Base-by-base conservation (phyloP, 2,797 vertebrate species). In the Rhynchotus rufescens region DNA sequence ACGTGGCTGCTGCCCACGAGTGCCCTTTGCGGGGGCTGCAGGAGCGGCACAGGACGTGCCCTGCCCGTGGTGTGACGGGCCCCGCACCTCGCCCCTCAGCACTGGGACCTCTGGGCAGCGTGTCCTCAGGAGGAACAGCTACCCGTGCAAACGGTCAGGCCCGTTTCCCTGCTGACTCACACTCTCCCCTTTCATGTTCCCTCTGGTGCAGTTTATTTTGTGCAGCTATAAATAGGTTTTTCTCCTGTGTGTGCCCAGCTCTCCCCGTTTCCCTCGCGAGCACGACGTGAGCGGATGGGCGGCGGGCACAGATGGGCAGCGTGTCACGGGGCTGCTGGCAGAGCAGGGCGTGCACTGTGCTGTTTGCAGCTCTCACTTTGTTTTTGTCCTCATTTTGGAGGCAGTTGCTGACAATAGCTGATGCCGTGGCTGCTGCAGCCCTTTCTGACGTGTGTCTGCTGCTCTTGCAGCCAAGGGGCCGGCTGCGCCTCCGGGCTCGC, bases 141-240 rank as follows among this genome's bases (percentile, higher is more conserved):
- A 61, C 61, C 42, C 86, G 79, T 3, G 10, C 45, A 38, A 75
- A 82, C 65, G 77, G 75, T 84, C 79, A 89, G 57, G 59, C 59
- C 30, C 30, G 3, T 69, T 74, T 84, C 73, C 25, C 80, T 75
- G 67, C 77, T 95, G 86, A 93, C 77, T 84, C 83, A 83, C 86
- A 19, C 28, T 71, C 72, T 85, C 85, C 52, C 75, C 91, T 91
- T 84, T 86, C 86, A 85, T 95, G 84, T 72, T 89, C 60, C 88
- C 56, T 84, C 85, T 89, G 84, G 85, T 49, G 69, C 14, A 72
- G 44, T 84, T 92, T 38, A 51, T 93, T 96, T 87, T 71, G 44
- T 17, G 9, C 78, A 54, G 47, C 84, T 88, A 94, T 94, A 91
- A 92, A 94, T 93, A 89, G 75, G 23, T 23, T 61, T 85, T 62